Percentiles rank a stretch among this genome's conserved stretches.
These are phyloP conservation scores for Phortica magna DNA, from an alignment of 2,888 invertebrate genomes.

Conservation along the genomic window DNA sequence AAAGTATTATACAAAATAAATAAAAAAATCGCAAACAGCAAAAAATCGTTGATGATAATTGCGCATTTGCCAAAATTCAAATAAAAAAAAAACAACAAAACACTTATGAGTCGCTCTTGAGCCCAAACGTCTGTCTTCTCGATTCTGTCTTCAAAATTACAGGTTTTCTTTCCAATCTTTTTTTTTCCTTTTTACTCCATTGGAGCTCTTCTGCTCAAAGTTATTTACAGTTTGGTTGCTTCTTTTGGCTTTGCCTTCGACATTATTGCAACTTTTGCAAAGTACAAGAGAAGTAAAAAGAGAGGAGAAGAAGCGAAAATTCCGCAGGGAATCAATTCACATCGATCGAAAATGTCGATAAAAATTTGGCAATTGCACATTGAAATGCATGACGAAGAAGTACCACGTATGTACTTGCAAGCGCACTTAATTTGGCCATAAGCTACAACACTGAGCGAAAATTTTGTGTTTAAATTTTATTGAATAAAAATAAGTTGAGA, in stretches of 20 bases:
- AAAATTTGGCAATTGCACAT: slow-evolving; percentile 14
- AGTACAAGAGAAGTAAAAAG: neutral
- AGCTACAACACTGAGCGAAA: neutral
- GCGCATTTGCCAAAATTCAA: slow-evolving; percentile 5
- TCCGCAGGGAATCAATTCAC: neutral
- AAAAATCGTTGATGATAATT: neutral
- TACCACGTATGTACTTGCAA: neutral
- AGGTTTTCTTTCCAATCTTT: slow-evolving; percentile 5
- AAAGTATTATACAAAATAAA: neutral
- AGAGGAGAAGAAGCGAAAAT: neutral
- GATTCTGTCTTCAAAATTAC: slow-evolving; percentile 11
- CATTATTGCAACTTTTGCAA: neutral
- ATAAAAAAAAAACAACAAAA: neutral
- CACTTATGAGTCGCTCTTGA: neutral
- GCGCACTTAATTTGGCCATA: neutral
- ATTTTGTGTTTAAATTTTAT: too few relatives aligned
- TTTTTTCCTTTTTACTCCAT: neutral
- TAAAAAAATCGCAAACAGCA: neutral
- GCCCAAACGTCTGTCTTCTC: neutral
- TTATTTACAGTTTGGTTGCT: neutral
- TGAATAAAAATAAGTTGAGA: too few relatives aligned
- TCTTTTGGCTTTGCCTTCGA: neutral
- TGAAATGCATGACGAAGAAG: slow-evolving; percentile 5
- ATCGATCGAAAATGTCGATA: neutral
- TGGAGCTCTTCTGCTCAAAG: neutral